Evolutionary conservation across 2,888 invertebrate species (phyloP).

Genomic region (Kuschelorhynchus macadamiae): DNA sequence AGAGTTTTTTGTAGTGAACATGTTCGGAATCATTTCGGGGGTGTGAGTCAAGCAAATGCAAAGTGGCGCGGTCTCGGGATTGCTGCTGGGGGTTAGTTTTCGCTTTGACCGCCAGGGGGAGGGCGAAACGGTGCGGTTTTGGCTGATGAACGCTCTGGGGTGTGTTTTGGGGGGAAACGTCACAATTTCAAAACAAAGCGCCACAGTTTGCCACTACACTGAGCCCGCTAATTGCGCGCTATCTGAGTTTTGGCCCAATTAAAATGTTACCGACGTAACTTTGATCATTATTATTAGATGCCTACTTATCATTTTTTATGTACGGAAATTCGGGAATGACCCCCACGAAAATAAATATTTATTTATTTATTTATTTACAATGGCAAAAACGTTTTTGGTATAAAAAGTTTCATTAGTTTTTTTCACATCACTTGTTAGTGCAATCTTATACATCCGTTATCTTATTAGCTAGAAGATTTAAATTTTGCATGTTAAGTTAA

Average conservation of each 20-base stretch:
- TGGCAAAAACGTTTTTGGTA: no score
- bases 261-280: conserved; percentile 60
- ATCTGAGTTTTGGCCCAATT: conserved; percentile 64
- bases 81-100: conserved; percentile 46
- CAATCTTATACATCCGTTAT: no score
- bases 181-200: conserved; percentile 54
- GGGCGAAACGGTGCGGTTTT: conserved; percentile 21
- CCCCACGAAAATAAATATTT: no score
- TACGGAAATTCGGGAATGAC: no score
- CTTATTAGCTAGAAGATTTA: no score
- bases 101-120: conserved; percentile 41
- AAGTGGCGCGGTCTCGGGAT: conserved; percentile 58
- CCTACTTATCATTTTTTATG: no score
- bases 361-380: no score
- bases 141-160: conserved; percentile 39
- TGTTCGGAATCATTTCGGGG: conserved; percentile 68
- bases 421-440: no score
- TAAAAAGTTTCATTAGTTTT: no score
- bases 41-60: conserved; percentile 66
- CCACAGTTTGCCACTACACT: conserved; percentile 63
- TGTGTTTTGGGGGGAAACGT: conserved; percentile 54
- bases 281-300: conserved; percentile 12
- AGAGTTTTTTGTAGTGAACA: conserved; percentile 65
- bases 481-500: no score
- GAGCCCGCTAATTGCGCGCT: conserved; percentile 63